Conservation (phyloP, 2,888 invertebrate species). For the Alcis repandata region DNA sequence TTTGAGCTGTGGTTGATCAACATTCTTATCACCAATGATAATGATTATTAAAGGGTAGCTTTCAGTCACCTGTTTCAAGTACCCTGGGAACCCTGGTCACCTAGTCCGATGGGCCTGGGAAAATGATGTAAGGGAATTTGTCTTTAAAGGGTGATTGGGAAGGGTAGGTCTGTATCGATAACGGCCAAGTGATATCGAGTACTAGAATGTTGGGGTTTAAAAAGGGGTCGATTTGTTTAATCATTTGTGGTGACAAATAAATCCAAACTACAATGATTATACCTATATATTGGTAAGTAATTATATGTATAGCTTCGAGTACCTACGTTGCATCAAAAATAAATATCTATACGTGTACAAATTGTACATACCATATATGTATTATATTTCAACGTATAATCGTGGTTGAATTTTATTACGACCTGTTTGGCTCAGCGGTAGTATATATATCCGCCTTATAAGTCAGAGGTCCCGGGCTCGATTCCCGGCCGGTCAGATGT, state of each 20-base stretch:
- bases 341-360: too few relatives aligned
- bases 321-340: too few relatives aligned
- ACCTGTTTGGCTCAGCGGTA: too few relatives aligned
- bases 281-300: not conserved
- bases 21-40: constrained; percentile 18
- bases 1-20: constrained; percentile 2
- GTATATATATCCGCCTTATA: too few relatives aligned
- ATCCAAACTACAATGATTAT: not conserved
- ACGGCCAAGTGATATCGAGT: constrained; percentile 50
- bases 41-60: constrained; percentile 26
- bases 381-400: too few relatives aligned
- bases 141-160: constrained; percentile 22
- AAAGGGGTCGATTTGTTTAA: constrained; percentile 40
- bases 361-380: too few relatives aligned
- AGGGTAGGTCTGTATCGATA: constrained; percentile 38
- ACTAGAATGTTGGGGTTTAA: constrained; percentile 45
- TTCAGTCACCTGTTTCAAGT: constrained; percentile 46
- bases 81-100: constrained; percentile 51
- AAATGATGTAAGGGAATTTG: constrained; percentile 49
- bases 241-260: not conserved
- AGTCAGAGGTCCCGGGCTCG: too few relatives aligned
- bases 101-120: constrained; percentile 65
- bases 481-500: too few relatives aligned
- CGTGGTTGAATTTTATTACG: too few relatives aligned
- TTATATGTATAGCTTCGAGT: too few relatives aligned